phyloP scores from a whole-genome alignment of 1,140 invertebrate species.

The Temnothorax nylanderi region DNA sequence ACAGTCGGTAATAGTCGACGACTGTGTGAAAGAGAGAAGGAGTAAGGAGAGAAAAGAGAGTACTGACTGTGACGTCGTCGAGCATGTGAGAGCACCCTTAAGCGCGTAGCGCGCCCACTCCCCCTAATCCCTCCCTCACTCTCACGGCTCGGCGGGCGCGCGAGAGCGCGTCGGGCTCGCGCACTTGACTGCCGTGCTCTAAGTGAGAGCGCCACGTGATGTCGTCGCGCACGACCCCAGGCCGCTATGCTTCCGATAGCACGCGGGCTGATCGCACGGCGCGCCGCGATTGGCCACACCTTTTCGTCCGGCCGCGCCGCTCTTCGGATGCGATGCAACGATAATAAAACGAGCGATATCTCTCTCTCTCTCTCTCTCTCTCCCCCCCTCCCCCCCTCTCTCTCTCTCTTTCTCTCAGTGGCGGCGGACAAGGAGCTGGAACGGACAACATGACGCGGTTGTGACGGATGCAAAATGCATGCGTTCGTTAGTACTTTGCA shows the following conservation, averaged over 20 bases:
- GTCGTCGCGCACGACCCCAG: conserved; percentile 61
- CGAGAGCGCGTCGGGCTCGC: conserved; percentile 61
- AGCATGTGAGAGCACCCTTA: conserved; percentile 57
- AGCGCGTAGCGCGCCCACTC: conserved; percentile 11
- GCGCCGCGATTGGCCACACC: conserved; percentile 64
- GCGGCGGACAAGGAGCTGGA: neutral
- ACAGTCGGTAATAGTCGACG: conserved; percentile 20
- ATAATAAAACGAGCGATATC: conserved; percentile 22
- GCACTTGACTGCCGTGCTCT: conserved; percentile 66
- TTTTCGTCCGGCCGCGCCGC: conserved; percentile 56
- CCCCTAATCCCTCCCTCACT: neutral
- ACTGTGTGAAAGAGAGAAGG: neutral
- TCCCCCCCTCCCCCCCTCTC: neutral
- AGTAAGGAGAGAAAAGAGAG: neutral
- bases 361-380: neutral
- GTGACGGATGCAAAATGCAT: conserved; percentile 40
- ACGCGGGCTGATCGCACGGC: conserved; percentile 52
- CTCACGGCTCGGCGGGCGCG: conserved; percentile 8
- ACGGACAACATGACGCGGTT: conserved; percentile 16
- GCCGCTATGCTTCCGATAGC: conserved; percentile 58
- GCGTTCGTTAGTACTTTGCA: conserved; percentile 14
- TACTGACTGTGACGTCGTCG: conserved; percentile 18
- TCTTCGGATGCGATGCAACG: conserved; percentile 49
- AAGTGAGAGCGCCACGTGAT: conserved; percentile 65
- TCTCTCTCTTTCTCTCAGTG: neutral